A percentile compares a stretch with the other conserved stretches of the same genome.
phyloP scores from a whole-genome alignment of 2,113 vertebrate genomes.

The Willisornis vidua region DNA sequence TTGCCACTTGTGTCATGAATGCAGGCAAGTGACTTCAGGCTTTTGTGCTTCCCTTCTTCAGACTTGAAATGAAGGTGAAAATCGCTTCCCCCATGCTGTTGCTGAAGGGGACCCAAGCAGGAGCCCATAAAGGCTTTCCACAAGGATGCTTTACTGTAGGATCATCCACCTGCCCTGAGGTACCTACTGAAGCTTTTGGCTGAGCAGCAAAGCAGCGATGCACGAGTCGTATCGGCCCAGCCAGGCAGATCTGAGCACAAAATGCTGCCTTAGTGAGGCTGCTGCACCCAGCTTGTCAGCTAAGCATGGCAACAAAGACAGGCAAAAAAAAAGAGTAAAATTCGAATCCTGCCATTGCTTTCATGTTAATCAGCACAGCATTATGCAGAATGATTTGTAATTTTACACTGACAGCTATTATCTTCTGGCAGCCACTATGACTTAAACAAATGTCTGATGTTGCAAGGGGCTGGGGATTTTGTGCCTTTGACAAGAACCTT shows the following conservation, averaged over 20 bases:
- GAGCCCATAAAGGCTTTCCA: not conserved
- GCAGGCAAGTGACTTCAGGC: not conserved
- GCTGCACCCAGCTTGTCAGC: not conserved
- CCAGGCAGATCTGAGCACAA: not conserved
- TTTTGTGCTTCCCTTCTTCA: not conserved
- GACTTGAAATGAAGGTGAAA: not conserved
- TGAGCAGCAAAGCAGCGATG: rapidly evolving
- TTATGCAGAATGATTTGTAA: constrained; percentile 60
- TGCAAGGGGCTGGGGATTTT: not conserved
- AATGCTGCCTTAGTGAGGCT: not conserved
- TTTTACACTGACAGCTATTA: constrained; percentile 61
- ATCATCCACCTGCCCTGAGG: not conserved
- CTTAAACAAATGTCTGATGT: constrained; percentile 51
- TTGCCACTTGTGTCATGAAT: not conserved
- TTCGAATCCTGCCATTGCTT: constrained; percentile 21
- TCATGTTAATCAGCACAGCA: constrained; percentile 49
- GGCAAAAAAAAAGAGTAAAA: not conserved
- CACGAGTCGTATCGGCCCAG: rapidly evolving
- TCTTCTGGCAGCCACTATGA: constrained; percentile 61
- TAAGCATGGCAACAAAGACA: not conserved
- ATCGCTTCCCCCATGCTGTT: rapidly evolving
- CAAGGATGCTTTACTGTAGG: not conserved
- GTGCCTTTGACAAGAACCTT: not conserved
- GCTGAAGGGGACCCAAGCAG: not conserved
- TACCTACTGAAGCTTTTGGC: not conserved